Conservation (phyloP, 2,113 vertebrate species). For the Phalacrocorax carbo region DNA sequence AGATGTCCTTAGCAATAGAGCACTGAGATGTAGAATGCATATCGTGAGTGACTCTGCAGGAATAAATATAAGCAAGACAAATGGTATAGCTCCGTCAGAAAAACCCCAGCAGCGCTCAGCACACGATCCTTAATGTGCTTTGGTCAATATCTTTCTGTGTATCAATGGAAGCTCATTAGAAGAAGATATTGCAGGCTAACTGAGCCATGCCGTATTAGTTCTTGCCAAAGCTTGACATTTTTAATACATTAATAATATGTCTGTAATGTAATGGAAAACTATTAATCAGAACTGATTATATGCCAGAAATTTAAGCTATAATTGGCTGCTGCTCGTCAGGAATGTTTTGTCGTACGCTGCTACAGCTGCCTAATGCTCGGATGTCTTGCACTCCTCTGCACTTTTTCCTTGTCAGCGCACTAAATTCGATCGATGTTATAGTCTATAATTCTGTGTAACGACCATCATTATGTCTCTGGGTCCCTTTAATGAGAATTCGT, state of each 20-base stretch:
- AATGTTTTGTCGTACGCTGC: conserved; percentile 75
- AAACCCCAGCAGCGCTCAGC: conserved; percentile 59
- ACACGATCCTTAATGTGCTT: conserved; percentile 72
- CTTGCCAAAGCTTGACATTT: conserved; percentile 81
- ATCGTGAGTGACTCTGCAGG: neutral
- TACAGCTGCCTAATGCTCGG: conserved; percentile 78
- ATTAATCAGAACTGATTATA: conserved; percentile 86
- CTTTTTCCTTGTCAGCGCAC: conserved; percentile 69
- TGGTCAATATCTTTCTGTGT: conserved; percentile 75
- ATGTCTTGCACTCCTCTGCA: conserved; percentile 68
- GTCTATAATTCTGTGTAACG: conserved; percentile 74
- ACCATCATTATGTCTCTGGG: conserved; percentile 70
- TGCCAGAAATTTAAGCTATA: conserved; percentile 85
- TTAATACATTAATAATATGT: conserved; percentile 90
- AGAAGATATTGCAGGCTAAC: conserved; percentile 71
- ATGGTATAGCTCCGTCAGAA: conserved; percentile 30
- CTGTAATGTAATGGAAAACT: conserved; percentile 81
- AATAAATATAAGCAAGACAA: conserved; percentile 39
- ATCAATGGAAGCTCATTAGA: conserved; percentile 84
- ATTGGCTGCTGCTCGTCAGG: conserved; percentile 87
- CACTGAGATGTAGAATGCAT: neutral
- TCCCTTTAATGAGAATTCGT: conserved; percentile 70
- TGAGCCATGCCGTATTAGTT: conserved; percentile 62
- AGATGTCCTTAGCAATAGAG: neutral
- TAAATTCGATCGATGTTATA: conserved; percentile 64